Percentiles rank a stretch among this genome's conserved stretches.
Evolutionary conservation across 2,888 invertebrate genomes (phyloP).

Genomic region (Pristionchus entomophagus): DNA sequence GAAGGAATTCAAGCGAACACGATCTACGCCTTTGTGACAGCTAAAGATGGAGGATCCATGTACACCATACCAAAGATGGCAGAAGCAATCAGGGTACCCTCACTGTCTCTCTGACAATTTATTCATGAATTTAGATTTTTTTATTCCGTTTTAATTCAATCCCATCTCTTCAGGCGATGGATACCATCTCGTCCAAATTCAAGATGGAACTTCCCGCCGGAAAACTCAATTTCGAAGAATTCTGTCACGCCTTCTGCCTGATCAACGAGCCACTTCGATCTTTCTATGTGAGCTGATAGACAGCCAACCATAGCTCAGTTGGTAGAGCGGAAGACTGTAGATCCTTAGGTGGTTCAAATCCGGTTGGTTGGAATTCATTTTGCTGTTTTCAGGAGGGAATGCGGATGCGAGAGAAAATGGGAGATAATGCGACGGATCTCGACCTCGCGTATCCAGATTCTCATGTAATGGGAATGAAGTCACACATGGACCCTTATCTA

Average conservation of each 20-base stretch:
- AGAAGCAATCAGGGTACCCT: conserved; percentile 41
- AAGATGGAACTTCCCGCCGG: conserved; percentile 56
- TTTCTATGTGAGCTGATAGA: conserved; percentile 70
- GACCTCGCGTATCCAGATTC: conserved; percentile 73
- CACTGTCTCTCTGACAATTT: no score
- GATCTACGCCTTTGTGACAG: conserved; percentile 69
- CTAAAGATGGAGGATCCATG: conserved; percentile 58
- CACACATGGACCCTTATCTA: conserved; percentile 75
- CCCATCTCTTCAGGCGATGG: conserved; percentile 62
- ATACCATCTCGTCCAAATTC: conserved; percentile 67
- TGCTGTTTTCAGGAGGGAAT: conserved; percentile 39
- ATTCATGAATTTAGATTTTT: no score
- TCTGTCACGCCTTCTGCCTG: conserved; percentile 72
- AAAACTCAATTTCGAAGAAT: conserved; percentile 64
- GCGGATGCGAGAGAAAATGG: not conserved
- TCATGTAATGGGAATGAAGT: conserved; percentile 71
- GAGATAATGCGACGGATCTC: conserved; percentile 34
- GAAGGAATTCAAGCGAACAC: conserved; percentile 59
- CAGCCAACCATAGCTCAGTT: no score
- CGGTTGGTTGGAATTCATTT: conserved; percentile 1
- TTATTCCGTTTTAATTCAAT: no score
- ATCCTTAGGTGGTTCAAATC: no score
- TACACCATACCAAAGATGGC: not conserved
- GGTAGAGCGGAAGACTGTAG: no score
- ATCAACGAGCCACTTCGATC: conserved; percentile 74